phyloP scores from a whole-genome alignment of 2,888 invertebrate species.

The Automeris io region DNA sequence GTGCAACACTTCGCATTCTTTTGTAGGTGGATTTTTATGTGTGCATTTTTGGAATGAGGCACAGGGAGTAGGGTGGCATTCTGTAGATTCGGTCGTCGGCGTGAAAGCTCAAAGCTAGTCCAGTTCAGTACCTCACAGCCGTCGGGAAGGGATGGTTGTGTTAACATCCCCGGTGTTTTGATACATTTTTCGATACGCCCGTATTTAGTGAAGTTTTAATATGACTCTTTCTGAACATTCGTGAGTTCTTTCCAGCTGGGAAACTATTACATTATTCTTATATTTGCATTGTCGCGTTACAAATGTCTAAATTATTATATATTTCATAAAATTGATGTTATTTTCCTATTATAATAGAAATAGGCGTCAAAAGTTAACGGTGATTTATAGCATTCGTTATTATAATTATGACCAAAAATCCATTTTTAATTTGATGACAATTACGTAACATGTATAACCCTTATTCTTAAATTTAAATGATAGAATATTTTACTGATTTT shows the following conservation, averaged over 20 bases:
- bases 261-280: slow-evolving; percentile 17
- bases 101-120: too few relatives aligned
- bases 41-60: slow-evolving; percentile 58
- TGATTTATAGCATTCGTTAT: too few relatives aligned
- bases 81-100: slow-evolving; percentile 32
- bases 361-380: too few relatives aligned
- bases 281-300: not conserved
- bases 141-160: slow-evolving; percentile 52
- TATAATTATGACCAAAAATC: too few relatives aligned
- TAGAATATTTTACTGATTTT: not conserved
- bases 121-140: slow-evolving; percentile 53
- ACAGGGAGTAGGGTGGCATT: slow-evolving; percentile 49
- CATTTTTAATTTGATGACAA: too few relatives aligned
- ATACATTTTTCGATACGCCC: slow-evolving; percentile 32
- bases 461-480: not conserved
- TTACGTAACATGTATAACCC: too few relatives aligned
- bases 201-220: slow-evolving; percentile 50
- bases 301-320: too few relatives aligned
- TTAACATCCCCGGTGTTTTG: slow-evolving; percentile 36
- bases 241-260: slow-evolving; percentile 38
- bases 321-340: too few relatives aligned
- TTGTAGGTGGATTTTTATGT: slow-evolving; percentile 43
- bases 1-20: slow-evolving; percentile 51
- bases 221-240: slow-evolving; percentile 28
- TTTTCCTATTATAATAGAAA: too few relatives aligned